These are phyloP conservation scores for Coregonus clupeaformis DNA, from an alignment of 2,113 vertebrate genomes.

Conservation along the genomic window DNA sequence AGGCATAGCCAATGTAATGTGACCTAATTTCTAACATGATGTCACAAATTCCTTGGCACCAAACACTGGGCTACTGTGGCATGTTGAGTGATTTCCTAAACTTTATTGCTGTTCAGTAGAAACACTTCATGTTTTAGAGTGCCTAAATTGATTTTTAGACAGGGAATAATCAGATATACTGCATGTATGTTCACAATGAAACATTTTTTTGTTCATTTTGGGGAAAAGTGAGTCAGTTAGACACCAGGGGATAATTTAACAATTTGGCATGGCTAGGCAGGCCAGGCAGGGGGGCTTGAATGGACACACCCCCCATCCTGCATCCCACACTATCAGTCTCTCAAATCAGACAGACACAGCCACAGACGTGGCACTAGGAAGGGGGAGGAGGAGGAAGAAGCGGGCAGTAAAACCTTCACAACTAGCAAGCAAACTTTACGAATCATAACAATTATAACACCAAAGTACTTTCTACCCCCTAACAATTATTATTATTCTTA, in stretches of 20 bases:
- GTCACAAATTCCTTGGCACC: background rate
- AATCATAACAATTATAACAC: background rate
- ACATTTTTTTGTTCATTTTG: too few species aligned
- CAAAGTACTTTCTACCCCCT: too few species aligned
- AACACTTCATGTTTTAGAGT: too few species aligned
- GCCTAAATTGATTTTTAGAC: too few species aligned
- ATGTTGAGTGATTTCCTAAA: background rate
- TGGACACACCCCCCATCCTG: background rate
- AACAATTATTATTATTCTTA: too few species aligned
- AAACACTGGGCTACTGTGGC: background rate
- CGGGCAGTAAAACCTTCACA: background rate
- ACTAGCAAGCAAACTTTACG: background rate
- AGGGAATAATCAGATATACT: too few species aligned
- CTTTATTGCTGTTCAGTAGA: background rate
- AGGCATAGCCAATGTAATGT: background rate
- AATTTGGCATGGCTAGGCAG: too few species aligned
- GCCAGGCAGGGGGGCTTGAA: too few species aligned
- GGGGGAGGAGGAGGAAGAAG: conserved; percentile 2
- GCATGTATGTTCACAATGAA: too few species aligned
- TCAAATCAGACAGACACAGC: conserved; percentile 1
- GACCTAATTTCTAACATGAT: background rate
- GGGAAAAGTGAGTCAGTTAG: too few species aligned
- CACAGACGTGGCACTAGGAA: conserved; percentile 22
- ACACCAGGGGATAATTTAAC: too few species aligned
- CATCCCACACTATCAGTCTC: background rate